Conservation (phyloP, 1,140 invertebrate genomes). For the Lordiphosa mommai region DNA sequence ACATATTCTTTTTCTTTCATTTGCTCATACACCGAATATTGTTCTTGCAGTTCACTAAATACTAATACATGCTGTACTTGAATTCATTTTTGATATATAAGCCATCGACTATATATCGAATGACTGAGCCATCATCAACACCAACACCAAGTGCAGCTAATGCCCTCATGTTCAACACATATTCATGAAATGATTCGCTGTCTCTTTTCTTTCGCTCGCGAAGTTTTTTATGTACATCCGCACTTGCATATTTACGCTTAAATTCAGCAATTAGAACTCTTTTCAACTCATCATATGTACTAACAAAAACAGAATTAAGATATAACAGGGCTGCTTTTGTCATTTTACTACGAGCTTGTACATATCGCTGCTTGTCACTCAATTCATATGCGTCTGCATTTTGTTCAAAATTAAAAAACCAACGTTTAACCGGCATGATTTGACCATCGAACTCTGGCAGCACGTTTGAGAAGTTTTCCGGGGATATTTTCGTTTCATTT, state of each 20-base stretch:
- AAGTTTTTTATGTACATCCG: no score
- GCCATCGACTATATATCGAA: neutral
- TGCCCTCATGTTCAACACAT: no score
- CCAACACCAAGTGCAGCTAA: neutral
- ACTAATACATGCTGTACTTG: neutral
- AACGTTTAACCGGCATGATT: neutral
- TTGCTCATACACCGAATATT: constrained; percentile 3
- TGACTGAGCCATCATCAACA: neutral
- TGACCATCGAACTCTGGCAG: neutral
- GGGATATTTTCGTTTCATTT: neutral
- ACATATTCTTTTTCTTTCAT: neutral
- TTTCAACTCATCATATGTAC: neutral
- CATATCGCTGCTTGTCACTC: neutral
- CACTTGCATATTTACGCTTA: no score
- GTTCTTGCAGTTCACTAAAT: constrained; percentile 7
- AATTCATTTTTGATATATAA: neutral
- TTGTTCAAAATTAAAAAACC: neutral
- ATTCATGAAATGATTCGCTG: no score
- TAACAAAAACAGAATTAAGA: neutral
- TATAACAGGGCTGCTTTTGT: neutral
- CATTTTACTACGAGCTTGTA: neutral
- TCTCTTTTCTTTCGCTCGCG: no score
- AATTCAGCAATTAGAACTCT: no score
- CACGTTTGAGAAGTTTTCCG: neutral
- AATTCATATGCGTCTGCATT: neutral